A percentile compares a stretch with the other conserved stretches of the same genome.
These are phyloP conservation scores for Koerneria pararmatus DNA, from an alignment of 2,888 invertebrate species.

Conservation along the genomic window DNA sequence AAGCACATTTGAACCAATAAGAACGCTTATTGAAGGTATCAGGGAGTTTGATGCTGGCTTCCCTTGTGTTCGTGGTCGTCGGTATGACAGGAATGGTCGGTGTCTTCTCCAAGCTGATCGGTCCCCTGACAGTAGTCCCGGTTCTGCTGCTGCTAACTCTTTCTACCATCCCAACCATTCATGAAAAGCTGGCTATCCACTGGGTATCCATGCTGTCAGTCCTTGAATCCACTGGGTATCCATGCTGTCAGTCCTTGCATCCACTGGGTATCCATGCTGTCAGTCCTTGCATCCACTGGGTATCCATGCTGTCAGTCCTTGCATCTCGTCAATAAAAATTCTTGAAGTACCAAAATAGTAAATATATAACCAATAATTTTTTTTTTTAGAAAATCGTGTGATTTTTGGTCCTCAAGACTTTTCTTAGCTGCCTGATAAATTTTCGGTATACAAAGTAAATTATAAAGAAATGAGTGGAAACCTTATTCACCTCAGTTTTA, in stretches of 20 bases:
- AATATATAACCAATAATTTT: too few species aligned
- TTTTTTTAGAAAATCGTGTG: too few species aligned
- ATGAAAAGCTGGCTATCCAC: conserved; percentile 45
- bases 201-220: conserved; percentile 53
- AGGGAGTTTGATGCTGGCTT: conserved; percentile 48
- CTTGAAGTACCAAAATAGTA: background rate
- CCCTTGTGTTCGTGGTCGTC: conserved; percentile 45
- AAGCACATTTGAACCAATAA: background rate
- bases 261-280: conserved; percentile 55
- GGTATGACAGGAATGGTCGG: conserved; percentile 48
- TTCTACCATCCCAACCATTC: conserved; percentile 45
- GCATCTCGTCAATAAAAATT: background rate
- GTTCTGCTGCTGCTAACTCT: conserved; percentile 48
- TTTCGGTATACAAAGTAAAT: too few species aligned
- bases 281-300: conserved; percentile 44
- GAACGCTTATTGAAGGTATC: conserved; percentile 39
- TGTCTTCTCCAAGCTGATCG: conserved; percentile 43
- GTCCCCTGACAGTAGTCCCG: conserved; percentile 55
- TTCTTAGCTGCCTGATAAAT: too few species aligned
- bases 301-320: conserved; percentile 45
- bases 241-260: conserved; percentile 40
- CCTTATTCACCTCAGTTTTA: too few species aligned
- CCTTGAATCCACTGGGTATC: conserved; percentile 47
- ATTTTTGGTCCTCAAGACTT: too few species aligned
- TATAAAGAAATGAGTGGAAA: too few species aligned